Base-by-base conservation (phyloP, 2,113 vertebrate species). In the Puffinus mauretanicus region DNA sequence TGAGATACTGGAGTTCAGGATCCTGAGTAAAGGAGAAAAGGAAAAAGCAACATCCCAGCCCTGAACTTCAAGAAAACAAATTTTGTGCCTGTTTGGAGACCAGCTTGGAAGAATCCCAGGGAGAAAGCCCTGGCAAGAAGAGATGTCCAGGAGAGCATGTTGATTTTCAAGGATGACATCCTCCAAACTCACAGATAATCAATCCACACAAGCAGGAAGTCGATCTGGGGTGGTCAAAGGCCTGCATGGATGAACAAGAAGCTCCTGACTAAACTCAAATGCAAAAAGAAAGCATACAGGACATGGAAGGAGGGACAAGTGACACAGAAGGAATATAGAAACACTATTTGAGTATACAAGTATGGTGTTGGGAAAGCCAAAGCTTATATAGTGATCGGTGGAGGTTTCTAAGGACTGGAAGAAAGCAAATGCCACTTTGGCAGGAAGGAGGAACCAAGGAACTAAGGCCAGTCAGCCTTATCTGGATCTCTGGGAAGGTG, bases 301-400 rank as follows among this genome's bases (percentile, higher is more conserved):
- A 46, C 18, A 24, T 58, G 13, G 24, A 46, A 58, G 24, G 24
- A 77, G 57, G 57, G 26, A 22, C 34, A 36, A 47, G 26, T 38
- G 44, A 36, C 34, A 61, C 15, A 5, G 73, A 42, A 65, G 20
- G 13, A 64, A 34, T 42, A 52, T 20, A 42, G 22, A 52, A 64
- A 52, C 17, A 42, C 13, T 64, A 10, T 19, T 27, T 32, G 36
- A 79, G 16, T 46, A 51, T 51, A 51, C 5, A 15, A 36, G 30
- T 26, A 34, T 16, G 47, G 13, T 21, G 24, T 10, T 54, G 36
- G 30, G 13, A 80, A 54, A 27, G 47, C 13, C 30, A 65, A 80
- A n/a, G 47, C 13, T 16, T 24, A 10, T 21, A 27, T 13, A 79
- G 8, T 4, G 2, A 13, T 52, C 1, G 0, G 24, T 25, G 16